phyloP scores from a whole-genome alignment of 2,888 invertebrate species.

The Orthosia gracilis region DNA sequence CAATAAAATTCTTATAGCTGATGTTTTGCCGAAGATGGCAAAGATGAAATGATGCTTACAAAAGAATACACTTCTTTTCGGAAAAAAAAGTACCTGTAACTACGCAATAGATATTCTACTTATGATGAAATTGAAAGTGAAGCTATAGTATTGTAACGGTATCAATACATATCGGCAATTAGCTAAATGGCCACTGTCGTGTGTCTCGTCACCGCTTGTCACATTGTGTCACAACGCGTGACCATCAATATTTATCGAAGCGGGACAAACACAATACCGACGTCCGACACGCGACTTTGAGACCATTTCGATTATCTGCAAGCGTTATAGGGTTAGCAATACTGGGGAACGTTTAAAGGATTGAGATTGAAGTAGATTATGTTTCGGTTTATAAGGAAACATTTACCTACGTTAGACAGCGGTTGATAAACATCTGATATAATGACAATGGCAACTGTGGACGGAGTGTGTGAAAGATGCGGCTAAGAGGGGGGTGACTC shows the following conservation, averaged over 20 bases:
- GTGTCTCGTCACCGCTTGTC: constrained; percentile 35
- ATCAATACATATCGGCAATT: constrained; percentile 25
- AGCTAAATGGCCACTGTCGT: constrained; percentile 11
- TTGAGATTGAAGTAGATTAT: too few relatives aligned
- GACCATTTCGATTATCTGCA: constrained; percentile 19
- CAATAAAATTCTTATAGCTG: too few relatives aligned
- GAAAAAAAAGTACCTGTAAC: neutral
- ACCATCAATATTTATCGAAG: constrained; percentile 54
- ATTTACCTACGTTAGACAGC: too few relatives aligned
- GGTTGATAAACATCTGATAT: too few relatives aligned
- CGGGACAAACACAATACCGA: constrained; percentile 43
- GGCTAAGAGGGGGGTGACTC: too few relatives aligned
- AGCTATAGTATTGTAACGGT: neutral
- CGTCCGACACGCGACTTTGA: constrained; percentile 59
- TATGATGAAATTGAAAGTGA: neutral
- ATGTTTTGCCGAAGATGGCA: too few relatives aligned
- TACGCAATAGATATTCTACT: neutral
- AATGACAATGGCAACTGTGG: too few relatives aligned
- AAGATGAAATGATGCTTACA: too few relatives aligned
- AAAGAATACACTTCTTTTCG: too few relatives aligned
- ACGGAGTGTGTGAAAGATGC: too few relatives aligned
- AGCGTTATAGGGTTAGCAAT: constrained; percentile 5
- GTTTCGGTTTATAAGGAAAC: too few relatives aligned
- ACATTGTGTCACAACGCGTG: constrained; percentile 30
- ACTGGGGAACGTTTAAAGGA: neutral